Base-by-base conservation (phyloP, 2,113 vertebrate genomes). In the Melanotaenia duboulayi region DNA sequence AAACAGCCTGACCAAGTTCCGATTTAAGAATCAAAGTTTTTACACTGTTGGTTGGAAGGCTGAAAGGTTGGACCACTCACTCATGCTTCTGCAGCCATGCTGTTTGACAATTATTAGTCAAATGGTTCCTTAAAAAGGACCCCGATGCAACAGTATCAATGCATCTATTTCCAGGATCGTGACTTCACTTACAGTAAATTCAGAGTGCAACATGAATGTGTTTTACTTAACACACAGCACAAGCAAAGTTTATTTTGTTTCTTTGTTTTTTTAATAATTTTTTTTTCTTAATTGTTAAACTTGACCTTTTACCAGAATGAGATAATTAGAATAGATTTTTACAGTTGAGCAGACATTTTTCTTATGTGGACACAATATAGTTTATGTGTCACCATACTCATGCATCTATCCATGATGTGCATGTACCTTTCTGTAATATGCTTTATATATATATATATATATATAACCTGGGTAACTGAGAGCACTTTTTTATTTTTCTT, bases 281-380 rank as follows among this genome's bases (percentile, higher is more conserved):
- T n/a, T 72, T 66, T 10, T 80, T 90, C 89, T 74, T 54, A 46
- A 82, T 87, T 78, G 81, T 77, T 84, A 51, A 74, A 75, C 84
- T 80, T 88, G 61, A 82, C 64, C 46, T 81, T 68, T 78, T 60
- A 82, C 77, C 79, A 82, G 35, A 66, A 14, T 48, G 39, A 60
- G 25, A 56, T 39, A 19, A 79, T 78, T 68, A 73, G 59, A 69
- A 82, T 80, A 76, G 58, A 76, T 82, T 65, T 76, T 81, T 61
- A 76, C 51, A 82, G 64, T 14, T 11, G 24, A 35, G 52, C 52
- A 51, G 52, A 65, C 60, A 16, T 69, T 50, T 35, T 39, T 40
- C 19, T 25, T 42, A 76, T 23, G 24, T 22, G 19, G 57, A 22
- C 55, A 66, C 22, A 17, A 67, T 57, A 60, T n/a, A 6, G 8